A percentile compares a stretch with the other conserved stretches of the same genome.
Conservation (phyloP, 1,140 invertebrate genomes). For the Drusus annulatus region DNA sequence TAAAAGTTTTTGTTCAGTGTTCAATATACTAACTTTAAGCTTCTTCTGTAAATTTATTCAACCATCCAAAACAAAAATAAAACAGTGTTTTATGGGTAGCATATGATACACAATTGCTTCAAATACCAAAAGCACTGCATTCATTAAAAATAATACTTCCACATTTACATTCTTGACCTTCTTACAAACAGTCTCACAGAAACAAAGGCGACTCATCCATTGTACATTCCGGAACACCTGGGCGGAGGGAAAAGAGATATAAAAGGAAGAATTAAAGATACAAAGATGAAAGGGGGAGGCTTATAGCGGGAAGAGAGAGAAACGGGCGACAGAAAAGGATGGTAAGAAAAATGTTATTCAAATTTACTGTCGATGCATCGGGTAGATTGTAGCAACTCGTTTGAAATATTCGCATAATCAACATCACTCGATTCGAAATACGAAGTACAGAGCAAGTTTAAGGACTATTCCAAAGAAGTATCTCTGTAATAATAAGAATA, state of each 20-base stretch:
- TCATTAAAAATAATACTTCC: background rate
- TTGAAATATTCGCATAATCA: slow-evolving; percentile 16
- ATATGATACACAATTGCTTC: too few relatives aligned
- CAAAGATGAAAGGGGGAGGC: background rate
- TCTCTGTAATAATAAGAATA: too few relatives aligned
- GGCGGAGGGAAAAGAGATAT: background rate
- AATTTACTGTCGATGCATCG: slow-evolving; percentile 13
- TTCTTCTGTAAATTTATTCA: too few relatives aligned
- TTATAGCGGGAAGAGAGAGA: background rate
- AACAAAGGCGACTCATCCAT: background rate
- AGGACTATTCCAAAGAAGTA: too few relatives aligned
- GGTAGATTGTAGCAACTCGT: background rate
- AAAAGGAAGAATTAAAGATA: slow-evolving; percentile 27
- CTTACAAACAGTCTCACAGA: background rate
- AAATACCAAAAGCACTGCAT: background rate
- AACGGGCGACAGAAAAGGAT: background rate
- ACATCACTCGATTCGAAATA: background rate
- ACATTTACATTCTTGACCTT: background rate
- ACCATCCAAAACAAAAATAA: too few relatives aligned
- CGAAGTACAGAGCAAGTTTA: too few relatives aligned
- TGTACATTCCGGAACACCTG: background rate
- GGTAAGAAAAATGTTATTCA: slow-evolving; percentile 28
- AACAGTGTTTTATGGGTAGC: too few relatives aligned
- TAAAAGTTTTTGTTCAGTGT: too few relatives aligned
- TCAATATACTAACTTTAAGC: too few relatives aligned